Base-by-base conservation (phyloP, 2,113 vertebrate genomes). In the Corythornis madagascariensis region DNA sequence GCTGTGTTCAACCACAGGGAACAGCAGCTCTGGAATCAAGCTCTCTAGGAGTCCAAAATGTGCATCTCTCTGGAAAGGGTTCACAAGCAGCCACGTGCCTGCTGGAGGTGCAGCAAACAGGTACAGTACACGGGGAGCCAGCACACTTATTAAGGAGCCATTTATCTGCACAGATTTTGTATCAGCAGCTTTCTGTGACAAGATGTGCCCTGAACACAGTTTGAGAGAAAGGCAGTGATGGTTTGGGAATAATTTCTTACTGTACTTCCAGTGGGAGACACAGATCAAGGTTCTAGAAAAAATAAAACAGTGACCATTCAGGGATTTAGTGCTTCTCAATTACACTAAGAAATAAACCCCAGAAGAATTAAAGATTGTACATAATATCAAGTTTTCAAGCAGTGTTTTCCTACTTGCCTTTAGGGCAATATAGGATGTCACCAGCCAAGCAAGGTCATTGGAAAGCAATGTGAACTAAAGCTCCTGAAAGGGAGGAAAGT, bases 1-100 rank as follows among this genome's bases (percentile, higher is more conserved):
- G 94, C 97, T 98, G 96, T 98, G 98, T 83, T 85, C 98, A 50
- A 89, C 97, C 78, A 89, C 97, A 17, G 86, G 94, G 43, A 97
- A 96, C 57, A 97, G 97, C 65, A 92, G 87, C 21, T 73, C 60
- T 20, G 97, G 95, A 73, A 91, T 95, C 48, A 96, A 96, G 88
- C 91, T 90, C 91, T 93, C 97, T 25, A 97, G 97, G 69, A 93
- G 94, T 92, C 94, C 96, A 0, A 86, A 73, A 61, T 50, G 42
- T 24, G 31, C 89, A 40, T 88, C 84, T 48, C 61, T 96, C 76
- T 93, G 97, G 89, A 97, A 92, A 92, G 94, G 95, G 67, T 66
- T 87, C 67, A 88, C 92, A 67, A 95, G 96, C 78, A 95, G 93
- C 94, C 94, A 76, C 0, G 14, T 57, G 53, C 79, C 76, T 59